phyloP scores from a whole-genome alignment of 2,797 vertebrate genomes.

The Diplodus puntazzo region DNA sequence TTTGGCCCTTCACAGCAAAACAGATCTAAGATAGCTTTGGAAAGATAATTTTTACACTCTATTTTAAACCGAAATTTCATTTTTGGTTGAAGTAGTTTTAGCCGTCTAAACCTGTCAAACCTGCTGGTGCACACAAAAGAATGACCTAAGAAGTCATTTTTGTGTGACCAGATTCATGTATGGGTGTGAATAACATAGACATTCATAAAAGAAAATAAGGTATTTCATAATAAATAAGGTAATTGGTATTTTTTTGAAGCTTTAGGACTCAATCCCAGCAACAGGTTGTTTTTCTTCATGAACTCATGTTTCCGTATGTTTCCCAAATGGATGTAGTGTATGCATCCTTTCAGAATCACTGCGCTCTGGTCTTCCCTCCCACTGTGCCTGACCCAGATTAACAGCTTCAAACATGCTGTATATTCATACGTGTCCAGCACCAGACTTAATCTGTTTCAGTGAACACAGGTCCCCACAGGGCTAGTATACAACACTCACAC shows the following conservation, averaged over 20 bases:
- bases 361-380: conserved; percentile 39
- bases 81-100: neutral
- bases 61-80: too few species aligned
- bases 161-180: neutral
- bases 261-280: neutral
- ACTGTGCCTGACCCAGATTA: conserved; percentile 53
- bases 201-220: neutral
- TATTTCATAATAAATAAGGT: neutral
- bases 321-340: neutral
- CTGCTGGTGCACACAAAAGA: neutral
- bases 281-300: neutral
- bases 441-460: conserved; percentile 54
- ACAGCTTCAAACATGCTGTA: conserved; percentile 34
- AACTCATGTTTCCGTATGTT: conserved; percentile 6
- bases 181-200: neutral
- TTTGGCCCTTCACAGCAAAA: too few species aligned
- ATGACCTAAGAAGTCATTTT: neutral
- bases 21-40: too few species aligned
- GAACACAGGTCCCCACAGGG: conserved; percentile 43
- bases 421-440: conserved; percentile 37
- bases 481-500: conserved; percentile 21
- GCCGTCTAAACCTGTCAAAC: neutral
- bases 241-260: neutral
- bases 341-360: conserved; percentile 36
- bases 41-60: too few species aligned